Percentiles rank a stretch among this genome's conserved stretches.
These are phyloP conservation scores for Brachycybe producta DNA, from an alignment of 2,888 invertebrate genomes.

Conservation along the genomic window DNA sequence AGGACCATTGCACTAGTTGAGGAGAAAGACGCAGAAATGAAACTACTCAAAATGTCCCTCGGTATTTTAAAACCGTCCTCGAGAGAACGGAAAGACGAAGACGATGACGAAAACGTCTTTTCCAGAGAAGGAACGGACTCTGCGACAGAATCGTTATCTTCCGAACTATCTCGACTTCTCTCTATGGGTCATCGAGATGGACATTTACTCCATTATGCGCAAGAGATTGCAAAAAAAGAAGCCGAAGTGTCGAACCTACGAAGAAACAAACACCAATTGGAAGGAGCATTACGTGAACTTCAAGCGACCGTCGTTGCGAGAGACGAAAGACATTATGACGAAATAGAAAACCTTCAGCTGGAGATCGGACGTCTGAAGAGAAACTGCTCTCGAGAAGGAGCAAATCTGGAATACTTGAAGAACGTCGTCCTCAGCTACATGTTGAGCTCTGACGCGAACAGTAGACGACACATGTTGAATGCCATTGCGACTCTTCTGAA, in stretches of 20 bases:
- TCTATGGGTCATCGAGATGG: conserved; percentile 1
- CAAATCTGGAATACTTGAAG: conserved; percentile 78
- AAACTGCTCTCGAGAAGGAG: conserved; percentile 55
- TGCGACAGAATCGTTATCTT: neutral
- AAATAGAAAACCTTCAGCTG: conserved; percentile 32
- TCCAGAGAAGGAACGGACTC: neutral
- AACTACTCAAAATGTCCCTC: conserved; percentile 27
- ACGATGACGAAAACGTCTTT: too few relatives aligned
- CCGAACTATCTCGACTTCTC: neutral
- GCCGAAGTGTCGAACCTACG: conserved; percentile 60
- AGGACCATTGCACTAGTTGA: conserved; percentile 61
- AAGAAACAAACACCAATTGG: conserved; percentile 49
- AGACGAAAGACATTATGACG: conserved; percentile 49
- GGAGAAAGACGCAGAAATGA: conserved; percentile 54
- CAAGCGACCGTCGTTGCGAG: conserved; percentile 33
- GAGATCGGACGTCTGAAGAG: conserved; percentile 36
- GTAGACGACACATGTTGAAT: conserved; percentile 69
- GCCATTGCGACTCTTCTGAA: conserved; percentile 74
- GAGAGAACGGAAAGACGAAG: neutral
- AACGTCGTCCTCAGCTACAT: conserved; percentile 76
- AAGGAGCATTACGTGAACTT: conserved; percentile 43
- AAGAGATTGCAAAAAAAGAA: conserved; percentile 65
- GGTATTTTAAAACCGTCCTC: neutral
- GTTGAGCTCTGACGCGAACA: conserved; percentile 51
- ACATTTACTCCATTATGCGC: conserved; percentile 62